Percentiles rank a stretch among this genome's conserved stretches.
phyloP scores from a whole-genome alignment of 2,888 invertebrate genomes.

The Leucoma salicis region DNA sequence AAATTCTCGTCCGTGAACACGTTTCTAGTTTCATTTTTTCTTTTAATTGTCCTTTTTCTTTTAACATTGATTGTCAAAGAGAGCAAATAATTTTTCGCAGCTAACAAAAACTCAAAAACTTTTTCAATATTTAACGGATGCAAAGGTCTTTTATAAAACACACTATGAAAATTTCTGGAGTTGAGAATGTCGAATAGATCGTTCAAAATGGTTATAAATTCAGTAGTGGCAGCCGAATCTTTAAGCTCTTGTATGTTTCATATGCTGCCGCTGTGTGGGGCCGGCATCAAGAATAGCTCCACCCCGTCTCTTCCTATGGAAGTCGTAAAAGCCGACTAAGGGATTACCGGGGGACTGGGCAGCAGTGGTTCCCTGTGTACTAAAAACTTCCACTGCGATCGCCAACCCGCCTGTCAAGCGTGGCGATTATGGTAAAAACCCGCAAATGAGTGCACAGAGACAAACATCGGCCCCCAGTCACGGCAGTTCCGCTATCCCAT shows the following conservation, averaged over 20 bases:
- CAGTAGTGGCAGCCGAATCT: background rate
- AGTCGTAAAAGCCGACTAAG: too few relatives aligned
- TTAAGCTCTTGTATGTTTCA: background rate
- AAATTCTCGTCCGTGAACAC: background rate
- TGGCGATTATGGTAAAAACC: too few relatives aligned
- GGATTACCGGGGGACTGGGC: background rate
- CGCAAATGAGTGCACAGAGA: too few relatives aligned
- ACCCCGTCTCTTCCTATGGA: too few relatives aligned
- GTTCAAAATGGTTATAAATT: slow-evolving; percentile 6
- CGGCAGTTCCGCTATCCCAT: too few relatives aligned
- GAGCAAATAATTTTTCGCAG: background rate
- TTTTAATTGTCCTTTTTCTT: slow-evolving; percentile 2
- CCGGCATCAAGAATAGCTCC: too few relatives aligned
- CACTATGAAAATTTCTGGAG: slow-evolving; percentile 2
- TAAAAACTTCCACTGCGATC: background rate
- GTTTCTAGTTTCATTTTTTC: background rate
- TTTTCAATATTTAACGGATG: background rate
- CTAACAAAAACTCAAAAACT: background rate
- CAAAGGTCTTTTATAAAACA: slow-evolving; percentile 3
- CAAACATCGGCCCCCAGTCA: too few relatives aligned
- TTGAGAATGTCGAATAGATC: slow-evolving; percentile 11
- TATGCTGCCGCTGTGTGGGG: background rate
- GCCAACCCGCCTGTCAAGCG: too few relatives aligned
- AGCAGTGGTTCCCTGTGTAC: slow-evolving; percentile 18
- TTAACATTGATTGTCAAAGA: background rate